Conservation (phyloP, 2,113 vertebrate species). For the Maccullochella peelii region DNA sequence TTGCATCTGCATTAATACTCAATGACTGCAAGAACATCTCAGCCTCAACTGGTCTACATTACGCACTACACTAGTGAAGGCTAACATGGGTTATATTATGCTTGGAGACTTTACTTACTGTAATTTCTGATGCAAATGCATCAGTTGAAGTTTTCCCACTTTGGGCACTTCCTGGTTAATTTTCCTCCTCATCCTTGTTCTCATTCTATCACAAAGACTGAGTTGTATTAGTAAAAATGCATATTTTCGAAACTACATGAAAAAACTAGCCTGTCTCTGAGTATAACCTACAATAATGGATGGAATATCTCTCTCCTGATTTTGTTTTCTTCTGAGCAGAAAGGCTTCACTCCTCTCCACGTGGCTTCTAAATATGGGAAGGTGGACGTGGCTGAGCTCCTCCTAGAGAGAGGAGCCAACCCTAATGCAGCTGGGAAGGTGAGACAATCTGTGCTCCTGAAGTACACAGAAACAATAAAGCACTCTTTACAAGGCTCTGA, state of each 20-base stretch:
- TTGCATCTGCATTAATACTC: neutral
- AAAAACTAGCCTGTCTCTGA: neutral
- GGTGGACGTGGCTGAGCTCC: constrained; percentile 90
- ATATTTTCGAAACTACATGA: neutral
- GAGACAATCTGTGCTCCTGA: constrained; percentile 42
- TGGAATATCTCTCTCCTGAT: neutral
- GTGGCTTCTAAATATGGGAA: constrained; percentile 97
- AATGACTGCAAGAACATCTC: neutral
- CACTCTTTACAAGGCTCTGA: neutral
- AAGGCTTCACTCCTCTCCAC: constrained; percentile 98
- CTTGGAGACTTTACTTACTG: neutral
- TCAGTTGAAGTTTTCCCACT: neutral
- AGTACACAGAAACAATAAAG: neutral
- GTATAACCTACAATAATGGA: neutral
- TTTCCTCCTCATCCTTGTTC: neutral
- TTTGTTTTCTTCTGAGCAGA: constrained; percentile 86
- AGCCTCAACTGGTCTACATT: neutral
- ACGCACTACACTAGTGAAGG: neutral
- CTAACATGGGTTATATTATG: neutral
- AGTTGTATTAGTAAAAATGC: neutral
- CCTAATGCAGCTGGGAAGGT: constrained; percentile 96
- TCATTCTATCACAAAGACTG: neutral
- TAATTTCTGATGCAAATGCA: neutral
- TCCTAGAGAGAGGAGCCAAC: constrained; percentile 90
- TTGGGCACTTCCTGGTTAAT: neutral